These are phyloP conservation scores for Percina caprodes DNA, from an alignment of 2,113 vertebrate genomes.

Conservation along the genomic window DNA sequence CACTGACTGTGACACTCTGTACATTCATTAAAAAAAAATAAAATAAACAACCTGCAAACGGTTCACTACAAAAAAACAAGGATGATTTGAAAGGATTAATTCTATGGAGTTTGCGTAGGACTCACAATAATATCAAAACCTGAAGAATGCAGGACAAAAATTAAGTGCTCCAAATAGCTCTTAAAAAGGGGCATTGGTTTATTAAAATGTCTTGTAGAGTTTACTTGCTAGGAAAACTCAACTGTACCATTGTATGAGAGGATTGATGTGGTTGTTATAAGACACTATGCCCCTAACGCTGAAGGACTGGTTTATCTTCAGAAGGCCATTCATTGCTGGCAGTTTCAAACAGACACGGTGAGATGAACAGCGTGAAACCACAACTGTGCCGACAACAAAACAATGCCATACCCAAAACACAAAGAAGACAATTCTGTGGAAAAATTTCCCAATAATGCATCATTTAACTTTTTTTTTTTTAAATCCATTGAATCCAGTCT, in stretches of 20 bases:
- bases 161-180: neutral
- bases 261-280: slow-evolving; percentile 68
- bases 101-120: slow-evolving; percentile 25
- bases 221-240: neutral
- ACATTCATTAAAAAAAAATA: slow-evolving; percentile 57
- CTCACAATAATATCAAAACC: slow-evolving; percentile 5
- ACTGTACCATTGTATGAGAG: slow-evolving; percentile 50
- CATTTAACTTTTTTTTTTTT: neutral
- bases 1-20: slow-evolving; percentile 31
- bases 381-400: slow-evolving; percentile 10
- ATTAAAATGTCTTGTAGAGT: neutral
- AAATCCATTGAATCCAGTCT: neutral
- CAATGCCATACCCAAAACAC: neutral
- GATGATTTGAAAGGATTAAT: slow-evolving; percentile 22
- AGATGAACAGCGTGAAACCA: slow-evolving; percentile 15
- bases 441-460: neutral
- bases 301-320: slow-evolving; percentile 64
- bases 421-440: slow-evolving; percentile 16
- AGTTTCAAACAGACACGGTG: slow-evolving; percentile 16
- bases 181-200: neutral
- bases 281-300: slow-evolving; percentile 71
- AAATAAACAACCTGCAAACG: slow-evolving; percentile 23
- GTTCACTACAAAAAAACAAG: slow-evolving; percentile 19
- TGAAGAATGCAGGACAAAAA: neutral
- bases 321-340: slow-evolving; percentile 61